Percentiles rank a stretch among this genome's conserved stretches.
phyloP scores from a whole-genome alignment of 2,797 vertebrate genomes.

The Lagodon rhomboides region DNA sequence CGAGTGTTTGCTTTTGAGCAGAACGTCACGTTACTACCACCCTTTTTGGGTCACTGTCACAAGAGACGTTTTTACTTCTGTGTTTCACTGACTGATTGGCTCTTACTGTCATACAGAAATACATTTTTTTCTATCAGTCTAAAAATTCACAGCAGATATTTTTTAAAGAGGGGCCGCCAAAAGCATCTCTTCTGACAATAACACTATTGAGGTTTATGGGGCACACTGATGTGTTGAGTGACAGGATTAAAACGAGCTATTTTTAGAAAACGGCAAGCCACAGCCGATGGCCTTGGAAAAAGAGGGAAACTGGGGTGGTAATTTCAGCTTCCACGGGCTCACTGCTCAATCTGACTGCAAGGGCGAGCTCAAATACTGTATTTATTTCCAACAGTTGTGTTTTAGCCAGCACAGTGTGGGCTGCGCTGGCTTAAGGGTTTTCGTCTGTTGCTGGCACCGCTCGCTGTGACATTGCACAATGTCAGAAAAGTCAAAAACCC shows the following conservation, averaged over 20 bases:
- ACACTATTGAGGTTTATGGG: slow-evolving; percentile 75
- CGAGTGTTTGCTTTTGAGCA: background rate
- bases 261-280: slow-evolving; percentile 57
- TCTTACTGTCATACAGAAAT: slow-evolving; percentile 6
- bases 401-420: slow-evolving; percentile 47
- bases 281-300: slow-evolving; percentile 55
- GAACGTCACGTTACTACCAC: no score
- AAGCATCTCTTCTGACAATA: slow-evolving; percentile 66
- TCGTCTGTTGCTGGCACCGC: slow-evolving; percentile 29
- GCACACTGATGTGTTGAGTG: slow-evolving; percentile 67
- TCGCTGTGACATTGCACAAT: slow-evolving; percentile 46
- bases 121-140: slow-evolving; percentile 27
- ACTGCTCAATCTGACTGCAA: slow-evolving; percentile 52
- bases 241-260: slow-evolving; percentile 70
- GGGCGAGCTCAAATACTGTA: slow-evolving; percentile 41
- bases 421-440: slow-evolving; percentile 47
- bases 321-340: slow-evolving; percentile 49
- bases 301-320: slow-evolving; percentile 57
- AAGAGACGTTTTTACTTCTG: background rate
- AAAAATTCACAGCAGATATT: slow-evolving; percentile 14
- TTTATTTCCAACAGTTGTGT: slow-evolving; percentile 51
- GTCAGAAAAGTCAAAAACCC: slow-evolving; percentile 49
- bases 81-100: background rate
- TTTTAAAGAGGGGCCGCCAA: slow-evolving; percentile 41
- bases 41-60: background rate